Conservation (phyloP, 2,797 vertebrate genomes). For the Takifugu ocellatus region DNA sequence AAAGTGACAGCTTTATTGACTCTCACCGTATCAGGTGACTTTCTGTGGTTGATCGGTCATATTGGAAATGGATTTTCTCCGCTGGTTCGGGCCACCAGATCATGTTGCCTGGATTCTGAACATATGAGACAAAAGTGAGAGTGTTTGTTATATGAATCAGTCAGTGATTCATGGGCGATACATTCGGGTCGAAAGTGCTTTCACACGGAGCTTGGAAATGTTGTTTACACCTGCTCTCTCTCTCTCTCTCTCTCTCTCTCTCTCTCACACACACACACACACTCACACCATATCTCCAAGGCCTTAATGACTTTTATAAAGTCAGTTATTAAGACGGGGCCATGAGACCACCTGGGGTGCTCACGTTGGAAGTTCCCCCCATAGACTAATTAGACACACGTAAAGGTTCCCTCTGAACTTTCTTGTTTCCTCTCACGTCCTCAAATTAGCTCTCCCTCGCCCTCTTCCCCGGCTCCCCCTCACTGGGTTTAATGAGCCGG, state of each 20-base stretch:
- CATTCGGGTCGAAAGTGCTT: background rate
- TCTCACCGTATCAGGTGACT: constrained; percentile 6
- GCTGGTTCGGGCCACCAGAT: constrained; percentile 1
- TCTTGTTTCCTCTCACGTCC: constrained; percentile 54
- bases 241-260: too few relatives aligned
- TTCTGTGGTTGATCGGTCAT: background rate
- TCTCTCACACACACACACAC: constrained; percentile 12
- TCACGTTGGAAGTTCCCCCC: constrained; percentile 43
- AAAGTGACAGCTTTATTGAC: constrained; percentile 10
- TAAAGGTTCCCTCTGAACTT: constrained; percentile 52
- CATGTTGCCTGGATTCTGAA: background rate
- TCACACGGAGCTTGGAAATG: background rate
- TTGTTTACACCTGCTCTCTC: too few relatives aligned
- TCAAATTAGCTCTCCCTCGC: constrained; percentile 47
- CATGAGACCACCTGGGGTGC: constrained; percentile 47
- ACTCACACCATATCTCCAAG: constrained; percentile 17
- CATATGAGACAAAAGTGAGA: background rate
- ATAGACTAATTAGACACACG: constrained; percentile 57
- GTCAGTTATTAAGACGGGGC: constrained; percentile 41
- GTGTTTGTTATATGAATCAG: constrained; percentile 6
- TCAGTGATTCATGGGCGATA: constrained; percentile 7
- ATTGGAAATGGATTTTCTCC: background rate
- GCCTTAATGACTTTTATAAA: constrained; percentile 58
- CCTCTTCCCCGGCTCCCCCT: constrained; percentile 22
- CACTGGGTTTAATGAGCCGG: constrained; percentile 52